Percentiles rank a stretch among this genome's conserved stretches.
These are phyloP conservation scores for Vireo griseus DNA, from an alignment of 2,797 vertebrate species.

Conservation along the genomic window DNA sequence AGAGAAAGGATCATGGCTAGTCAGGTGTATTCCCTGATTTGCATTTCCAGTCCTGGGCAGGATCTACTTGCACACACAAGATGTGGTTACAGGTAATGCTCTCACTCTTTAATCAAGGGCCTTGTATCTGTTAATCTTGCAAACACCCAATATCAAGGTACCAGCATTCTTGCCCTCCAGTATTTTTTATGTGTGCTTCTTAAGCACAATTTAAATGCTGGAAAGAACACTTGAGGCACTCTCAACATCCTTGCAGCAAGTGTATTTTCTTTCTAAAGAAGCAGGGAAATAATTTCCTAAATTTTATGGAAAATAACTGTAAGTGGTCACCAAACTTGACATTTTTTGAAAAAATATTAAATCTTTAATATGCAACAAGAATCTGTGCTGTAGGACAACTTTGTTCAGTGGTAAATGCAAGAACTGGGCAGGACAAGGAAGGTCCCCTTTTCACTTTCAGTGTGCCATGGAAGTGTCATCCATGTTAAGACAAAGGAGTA, in stretches of 20 bases:
- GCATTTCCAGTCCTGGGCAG: neutral
- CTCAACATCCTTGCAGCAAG: neutral
- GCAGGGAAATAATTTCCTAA: neutral
- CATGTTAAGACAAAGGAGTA: neutral
- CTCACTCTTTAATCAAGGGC: neutral
- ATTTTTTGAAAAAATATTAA: neutral
- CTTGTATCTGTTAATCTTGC: neutral
- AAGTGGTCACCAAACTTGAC: neutral
- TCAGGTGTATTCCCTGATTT: neutral
- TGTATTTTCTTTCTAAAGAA: neutral
- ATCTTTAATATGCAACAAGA: neutral
- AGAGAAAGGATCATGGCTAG: neutral
- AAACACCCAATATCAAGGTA: neutral
- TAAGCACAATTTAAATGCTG: neutral
- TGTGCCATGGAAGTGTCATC: neutral
- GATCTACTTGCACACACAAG: neutral
- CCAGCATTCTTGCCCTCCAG: neutral
- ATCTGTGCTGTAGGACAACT: neutral
- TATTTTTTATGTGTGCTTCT: neutral
- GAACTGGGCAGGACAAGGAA: neutral
- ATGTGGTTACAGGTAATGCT: neutral
- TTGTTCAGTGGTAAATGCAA: neutral
- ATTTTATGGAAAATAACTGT: neutral
- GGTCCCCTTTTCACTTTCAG: neutral
- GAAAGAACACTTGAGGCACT: neutral